phyloP scores from a whole-genome alignment of 2,113 vertebrate species.

The Stercorarius parasiticus region DNA sequence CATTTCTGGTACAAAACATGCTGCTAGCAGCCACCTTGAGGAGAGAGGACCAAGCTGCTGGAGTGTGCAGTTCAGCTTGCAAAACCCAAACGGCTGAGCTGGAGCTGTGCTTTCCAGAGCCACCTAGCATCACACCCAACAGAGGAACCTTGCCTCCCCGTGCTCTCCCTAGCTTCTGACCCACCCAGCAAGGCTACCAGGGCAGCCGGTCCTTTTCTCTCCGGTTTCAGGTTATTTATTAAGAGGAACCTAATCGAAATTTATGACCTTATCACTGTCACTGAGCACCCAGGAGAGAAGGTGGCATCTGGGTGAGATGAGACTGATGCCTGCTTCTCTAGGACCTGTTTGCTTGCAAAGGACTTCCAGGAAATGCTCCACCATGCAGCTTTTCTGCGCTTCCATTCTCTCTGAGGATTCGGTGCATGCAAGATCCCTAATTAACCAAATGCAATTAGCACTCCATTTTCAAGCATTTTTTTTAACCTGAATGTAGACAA shows the following conservation, averaged over 20 bases:
- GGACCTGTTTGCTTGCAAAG: neutral
- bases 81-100: neutral
- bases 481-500: neutral
- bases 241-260: neutral
- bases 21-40: neutral
- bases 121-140: neutral
- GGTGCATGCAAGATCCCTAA: neutral
- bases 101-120: neutral
- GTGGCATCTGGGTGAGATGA: neutral
- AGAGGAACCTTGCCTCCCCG: accelerated
- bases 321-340: neutral
- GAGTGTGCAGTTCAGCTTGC: neutral
- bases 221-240: neutral
- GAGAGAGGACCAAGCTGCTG: neutral
- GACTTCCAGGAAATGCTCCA: neutral
- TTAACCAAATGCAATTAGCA: slow-evolving; percentile 17
- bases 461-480: neutral
- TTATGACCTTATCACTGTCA: neutral
- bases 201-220: neutral
- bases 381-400: neutral
- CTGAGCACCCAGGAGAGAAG: neutral
- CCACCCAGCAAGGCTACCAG: neutral
- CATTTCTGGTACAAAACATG: neutral
- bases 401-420: neutral
- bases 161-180: neutral